Evolutionary conservation across 2,113 vertebrate species (phyloP).

Genomic region (Zonotrichia leucophrys): DNA sequence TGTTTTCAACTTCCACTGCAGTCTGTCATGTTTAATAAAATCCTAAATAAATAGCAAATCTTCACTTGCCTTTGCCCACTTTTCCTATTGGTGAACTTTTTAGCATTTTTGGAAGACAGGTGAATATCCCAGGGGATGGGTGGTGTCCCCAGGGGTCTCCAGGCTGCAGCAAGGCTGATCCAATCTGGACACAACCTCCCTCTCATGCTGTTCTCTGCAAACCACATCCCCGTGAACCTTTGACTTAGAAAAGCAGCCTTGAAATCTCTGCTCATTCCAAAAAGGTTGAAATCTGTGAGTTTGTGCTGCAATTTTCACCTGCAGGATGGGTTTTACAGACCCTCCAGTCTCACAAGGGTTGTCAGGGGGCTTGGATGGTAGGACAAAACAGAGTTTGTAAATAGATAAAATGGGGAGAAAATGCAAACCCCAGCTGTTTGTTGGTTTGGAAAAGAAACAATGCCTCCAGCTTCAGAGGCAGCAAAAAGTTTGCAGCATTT

Average conservation of each 20-base stretch:
- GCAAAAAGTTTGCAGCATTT: background rate
- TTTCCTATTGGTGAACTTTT: background rate
- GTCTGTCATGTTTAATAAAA: background rate
- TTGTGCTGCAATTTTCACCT: background rate
- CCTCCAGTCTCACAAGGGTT: background rate
- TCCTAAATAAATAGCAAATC: background rate
- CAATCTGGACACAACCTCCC: background rate
- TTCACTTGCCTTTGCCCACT: rapidly evolving
- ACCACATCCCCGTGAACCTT: background rate
- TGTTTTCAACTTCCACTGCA: background rate
- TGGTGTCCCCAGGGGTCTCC: background rate
- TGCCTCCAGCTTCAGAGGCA: background rate
- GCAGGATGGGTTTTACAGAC: background rate
- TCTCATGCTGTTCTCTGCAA: background rate
- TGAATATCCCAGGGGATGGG: background rate
- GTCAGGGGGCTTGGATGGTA: background rate
- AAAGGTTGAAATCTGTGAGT: background rate
- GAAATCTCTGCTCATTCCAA: background rate
- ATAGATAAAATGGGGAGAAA: background rate
- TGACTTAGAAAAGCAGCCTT: background rate
- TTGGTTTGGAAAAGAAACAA: background rate
- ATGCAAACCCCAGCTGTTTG: background rate
- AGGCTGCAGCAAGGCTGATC: background rate
- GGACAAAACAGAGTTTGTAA: background rate
- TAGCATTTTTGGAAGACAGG: background rate